Evolutionary conservation across 2,797 vertebrate species (phyloP).

Genomic region (Phrynocephalus vlangalii): DNA sequence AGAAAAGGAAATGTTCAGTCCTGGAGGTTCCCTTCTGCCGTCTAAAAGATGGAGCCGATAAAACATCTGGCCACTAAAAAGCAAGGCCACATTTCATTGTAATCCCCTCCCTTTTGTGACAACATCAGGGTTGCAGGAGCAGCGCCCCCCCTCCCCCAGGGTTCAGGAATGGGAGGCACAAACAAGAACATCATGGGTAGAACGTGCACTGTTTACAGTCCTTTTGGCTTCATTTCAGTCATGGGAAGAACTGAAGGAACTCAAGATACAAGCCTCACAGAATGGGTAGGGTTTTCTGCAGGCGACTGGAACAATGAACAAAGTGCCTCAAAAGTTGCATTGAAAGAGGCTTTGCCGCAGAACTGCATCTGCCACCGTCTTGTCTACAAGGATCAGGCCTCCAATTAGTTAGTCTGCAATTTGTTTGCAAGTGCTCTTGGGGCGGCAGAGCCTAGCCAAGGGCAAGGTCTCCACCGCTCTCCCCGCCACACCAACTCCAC

Average conservation of each 20-base stretch:
- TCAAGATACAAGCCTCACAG: background rate
- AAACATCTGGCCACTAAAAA: too few relatives aligned
- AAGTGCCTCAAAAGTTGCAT: too few relatives aligned
- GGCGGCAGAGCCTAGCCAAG: background rate
- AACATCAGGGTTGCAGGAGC: too few relatives aligned
- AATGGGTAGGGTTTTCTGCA: background rate
- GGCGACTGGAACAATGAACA: background rate
- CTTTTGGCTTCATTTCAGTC: background rate
- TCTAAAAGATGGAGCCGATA: too few relatives aligned
- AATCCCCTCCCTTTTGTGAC: too few relatives aligned
- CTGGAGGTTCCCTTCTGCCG: too few relatives aligned
- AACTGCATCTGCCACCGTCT: background rate
- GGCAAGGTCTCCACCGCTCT: slow-evolving; percentile 15
- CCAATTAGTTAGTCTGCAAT: background rate
- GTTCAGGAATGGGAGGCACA: background rate
- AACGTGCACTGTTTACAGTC: background rate
- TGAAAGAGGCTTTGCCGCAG: background rate
- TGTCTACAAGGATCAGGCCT: background rate
- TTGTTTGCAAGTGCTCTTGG: slow-evolving; percentile 27
- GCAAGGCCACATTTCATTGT: too few relatives aligned
- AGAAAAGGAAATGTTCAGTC: too few relatives aligned
- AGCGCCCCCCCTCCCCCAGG: too few relatives aligned
- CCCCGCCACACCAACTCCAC: background rate
- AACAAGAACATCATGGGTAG: background rate
- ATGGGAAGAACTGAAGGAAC: background rate